phyloP scores from a whole-genome alignment of 2,797 vertebrate species.

The Hydrocynus forskahlii region DNA sequence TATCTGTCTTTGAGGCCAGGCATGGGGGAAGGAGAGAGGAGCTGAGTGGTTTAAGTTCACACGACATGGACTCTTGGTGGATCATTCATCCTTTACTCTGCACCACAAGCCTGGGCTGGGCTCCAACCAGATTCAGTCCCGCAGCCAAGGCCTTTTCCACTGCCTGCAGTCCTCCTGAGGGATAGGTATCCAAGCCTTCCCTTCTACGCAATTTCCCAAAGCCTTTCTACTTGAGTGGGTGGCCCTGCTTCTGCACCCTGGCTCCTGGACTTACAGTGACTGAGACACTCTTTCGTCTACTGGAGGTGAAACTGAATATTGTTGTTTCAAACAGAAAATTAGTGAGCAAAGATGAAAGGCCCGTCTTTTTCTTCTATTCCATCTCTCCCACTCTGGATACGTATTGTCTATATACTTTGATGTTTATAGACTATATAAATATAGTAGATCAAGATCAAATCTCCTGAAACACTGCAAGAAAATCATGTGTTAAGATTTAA shows the following conservation, averaged over 20 bases:
- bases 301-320: conserved; percentile 41
- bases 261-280: conserved; percentile 46
- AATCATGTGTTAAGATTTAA: neutral
- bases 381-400: conserved; percentile 27
- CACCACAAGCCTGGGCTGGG: conserved; percentile 54
- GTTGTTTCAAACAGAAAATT: conserved; percentile 41
- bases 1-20: conserved; percentile 31
- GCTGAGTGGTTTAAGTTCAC: conserved; percentile 49
- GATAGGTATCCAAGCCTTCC: conserved; percentile 49
- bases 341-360: conserved; percentile 45
- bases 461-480: no score
- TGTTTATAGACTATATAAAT: conserved; percentile 3
- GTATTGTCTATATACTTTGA: conserved; percentile 19
- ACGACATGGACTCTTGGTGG: conserved; percentile 54
- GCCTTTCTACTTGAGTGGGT: conserved; percentile 51
- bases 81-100: conserved; percentile 50
- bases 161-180: conserved; percentile 41
- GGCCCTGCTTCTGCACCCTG: conserved; percentile 23
- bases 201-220: conserved; percentile 35
- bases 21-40: conserved; percentile 16
- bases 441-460: no score
- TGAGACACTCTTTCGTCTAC: conserved; percentile 39
- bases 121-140: conserved; percentile 44
- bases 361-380: conserved; percentile 39
- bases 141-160: conserved; percentile 40